Conservation (phyloP, 2,797 vertebrate species). For the Sus cebifrons region DNA sequence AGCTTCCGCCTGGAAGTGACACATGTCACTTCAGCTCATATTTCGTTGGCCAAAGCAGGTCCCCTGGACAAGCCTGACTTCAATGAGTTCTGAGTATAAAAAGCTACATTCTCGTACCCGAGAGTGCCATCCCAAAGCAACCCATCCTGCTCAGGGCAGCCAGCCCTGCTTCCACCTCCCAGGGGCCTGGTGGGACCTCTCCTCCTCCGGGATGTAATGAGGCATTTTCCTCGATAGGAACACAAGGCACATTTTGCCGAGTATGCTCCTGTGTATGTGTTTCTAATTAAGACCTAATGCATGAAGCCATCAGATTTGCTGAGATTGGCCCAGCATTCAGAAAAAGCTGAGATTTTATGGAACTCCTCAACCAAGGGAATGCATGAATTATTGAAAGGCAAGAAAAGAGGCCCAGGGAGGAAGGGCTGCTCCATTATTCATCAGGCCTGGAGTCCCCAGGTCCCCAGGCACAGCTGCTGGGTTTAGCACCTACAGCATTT, state of each 20-base stretch:
- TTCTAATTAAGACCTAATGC: constrained; percentile 65
- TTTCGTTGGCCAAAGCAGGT: not conserved
- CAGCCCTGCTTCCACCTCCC: not conserved
- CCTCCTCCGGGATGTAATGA: not conserved
- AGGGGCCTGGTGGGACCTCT: too few relatives aligned
- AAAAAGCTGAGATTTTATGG: constrained; percentile 61
- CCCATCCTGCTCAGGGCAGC: not conserved
- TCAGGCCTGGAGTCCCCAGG: constrained; percentile 70
- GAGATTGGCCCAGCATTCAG: constrained; percentile 58
- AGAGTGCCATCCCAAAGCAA: not conserved
- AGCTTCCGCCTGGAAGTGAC: not conserved
- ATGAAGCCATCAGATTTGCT: not conserved
- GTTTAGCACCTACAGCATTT: constrained; percentile 79
- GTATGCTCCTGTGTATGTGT: too few relatives aligned
- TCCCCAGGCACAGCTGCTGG: constrained; percentile 75
- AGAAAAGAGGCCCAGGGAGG: constrained; percentile 51
- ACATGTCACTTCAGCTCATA: not conserved
- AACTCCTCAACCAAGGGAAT: constrained; percentile 23
- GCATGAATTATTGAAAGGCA: constrained; percentile 80
- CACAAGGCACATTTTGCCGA: not conserved
- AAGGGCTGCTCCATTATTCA: constrained; percentile 82
- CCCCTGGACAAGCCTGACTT: not conserved
- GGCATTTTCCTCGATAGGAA: not conserved
- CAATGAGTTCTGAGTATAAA: fast-evolving
- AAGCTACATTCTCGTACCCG: not conserved